Evolutionary conservation across 2,797 vertebrate genomes (phyloP), one percentile per base, ranked within the genome.

Genomic region (Diplodus puntazzo): DNA sequence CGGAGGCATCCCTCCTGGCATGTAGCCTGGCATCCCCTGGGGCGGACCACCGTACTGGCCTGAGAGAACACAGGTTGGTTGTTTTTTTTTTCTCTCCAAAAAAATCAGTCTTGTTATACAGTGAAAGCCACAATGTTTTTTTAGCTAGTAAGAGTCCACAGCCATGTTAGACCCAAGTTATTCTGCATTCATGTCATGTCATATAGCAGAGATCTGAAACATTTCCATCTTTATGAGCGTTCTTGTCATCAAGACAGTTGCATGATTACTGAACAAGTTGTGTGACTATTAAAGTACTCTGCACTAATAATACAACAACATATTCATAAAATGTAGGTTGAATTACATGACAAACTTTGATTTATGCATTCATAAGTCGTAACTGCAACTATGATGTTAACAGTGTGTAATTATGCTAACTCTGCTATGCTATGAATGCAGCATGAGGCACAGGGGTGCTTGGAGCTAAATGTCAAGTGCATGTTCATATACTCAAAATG

Each of bases 21-120:
- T 95, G 79, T 95, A 99, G 65, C 96, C 96, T 69, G 97, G 96
- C 95, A 98, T 97, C 86, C 95, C 96, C 93, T 97, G 97, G 90
- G 97, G 96, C 75, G 97, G 97, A 84, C 92, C 96, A 82, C 95
- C 96, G 92, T 96, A 98, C 86, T 98, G 98, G 92, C 97, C 98
- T 99, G 93, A 79, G 18, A 72, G 55, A 58, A 70, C 42, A 86
- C 50, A 53, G 34, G 34, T 66, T 53, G 45, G 20, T 64, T 75
- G 30, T 73, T 54, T 23, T 0, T 45, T 16, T 45, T 14, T 16
- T 17, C 17, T 1, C 13, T 11, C 39, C 39, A 70, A 18, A 70
- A 18, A 54, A 17, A 23, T 21, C 13, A 3, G 20, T 18, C 18
- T 27, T 57, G 27, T 39, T 42, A 30, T 30, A 42, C 20, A 42